These are phyloP conservation scores for Schlechtendalia chinensis DNA, from an alignment of 1,140 invertebrate genomes.

Conservation along the genomic window DNA sequence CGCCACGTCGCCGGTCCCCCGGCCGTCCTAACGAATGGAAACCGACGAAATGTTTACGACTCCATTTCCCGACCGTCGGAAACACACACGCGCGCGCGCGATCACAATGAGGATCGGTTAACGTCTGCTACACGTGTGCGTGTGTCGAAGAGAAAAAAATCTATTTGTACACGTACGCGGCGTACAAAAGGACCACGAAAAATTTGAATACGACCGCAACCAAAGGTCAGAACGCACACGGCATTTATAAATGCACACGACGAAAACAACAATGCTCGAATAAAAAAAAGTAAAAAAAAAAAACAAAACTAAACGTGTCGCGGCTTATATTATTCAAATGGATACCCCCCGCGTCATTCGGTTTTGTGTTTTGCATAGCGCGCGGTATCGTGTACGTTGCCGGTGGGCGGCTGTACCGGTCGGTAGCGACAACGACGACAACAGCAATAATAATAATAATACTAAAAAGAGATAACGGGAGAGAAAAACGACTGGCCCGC, in stretches of 20 bases:
- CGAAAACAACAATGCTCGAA: constrained; percentile 44
- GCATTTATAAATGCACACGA: constrained; percentile 47
- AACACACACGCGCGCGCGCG: not conserved
- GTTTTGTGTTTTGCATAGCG: not conserved
- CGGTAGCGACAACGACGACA: not conserved
- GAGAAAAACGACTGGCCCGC: constrained; percentile 6
- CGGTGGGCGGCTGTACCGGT: constrained; percentile 40
- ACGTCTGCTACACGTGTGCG: constrained; percentile 22
- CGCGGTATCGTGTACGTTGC: not conserved
- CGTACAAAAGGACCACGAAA: constrained; percentile 48
- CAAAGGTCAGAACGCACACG: constrained; percentile 41
- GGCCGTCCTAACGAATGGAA: not conserved
- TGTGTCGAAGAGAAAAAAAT: no score
- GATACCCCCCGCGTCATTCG: constrained; percentile 17
- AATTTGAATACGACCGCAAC: constrained; percentile 50
- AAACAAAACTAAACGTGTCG: constrained; percentile 39
- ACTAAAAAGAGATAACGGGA: not conserved
- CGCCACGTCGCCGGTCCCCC: no score
- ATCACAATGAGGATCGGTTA: constrained; percentile 38
- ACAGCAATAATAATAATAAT: not conserved
- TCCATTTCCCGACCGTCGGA: constrained; percentile 27
- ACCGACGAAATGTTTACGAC: constrained; percentile 39
- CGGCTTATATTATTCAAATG: constrained; percentile 43
- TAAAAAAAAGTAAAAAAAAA: constrained; percentile 5
- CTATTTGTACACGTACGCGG: no score